Base-by-base conservation (phyloP, 2,888 invertebrate genomes). In the Campoplex capitator region DNA sequence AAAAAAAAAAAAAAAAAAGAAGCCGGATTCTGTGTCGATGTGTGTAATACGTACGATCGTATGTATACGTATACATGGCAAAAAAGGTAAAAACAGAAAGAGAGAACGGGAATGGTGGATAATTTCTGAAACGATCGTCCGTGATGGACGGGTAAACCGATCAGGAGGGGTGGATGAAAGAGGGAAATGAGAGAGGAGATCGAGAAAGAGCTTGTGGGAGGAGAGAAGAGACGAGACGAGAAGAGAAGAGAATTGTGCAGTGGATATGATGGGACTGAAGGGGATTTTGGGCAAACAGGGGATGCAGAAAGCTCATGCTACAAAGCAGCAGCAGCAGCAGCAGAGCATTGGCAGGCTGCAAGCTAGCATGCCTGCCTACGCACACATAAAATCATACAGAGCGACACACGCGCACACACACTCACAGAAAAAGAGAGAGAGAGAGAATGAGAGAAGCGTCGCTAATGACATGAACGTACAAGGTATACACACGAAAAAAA, bases 401-500 rank as follows among this genome's bases (percentile, higher is more conserved):
- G 28, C 16, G 48, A 13, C 28, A 80, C 65, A 78, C 28, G 42
- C 76, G 7, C 54, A 3, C n/a, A 54, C 8, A 42, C n/a, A 35
- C 28, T 71, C 51, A 81, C n/a, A 70, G 23, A 23, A 23, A 23
- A 23, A 23, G 23, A 23, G 23, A 23, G 23, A 23, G 23, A 23
- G 23, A 23, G 23, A 23, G 23, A 23, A 23, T 23, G 1, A 6
- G 6, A 38, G 54, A 54, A 92, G 91, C 90, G 91, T 91, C 89
- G 91, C 91, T 92, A 92, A 92, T 91, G 90, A 90, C 90, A 90
- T 91, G 92, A 91, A 90, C 90, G 88, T 89, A 84, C 71, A 84
- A 78, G 74, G 35, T 82, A 84, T 87, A 88, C 70, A 87, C 62
- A 58, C 4, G 62, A 71, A 48, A 62, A 68, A 62, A 70, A 45